These are phyloP conservation scores for Nautilus pompilius DNA, from an alignment of 1,140 invertebrate genomes.

Conservation along the genomic window DNA sequence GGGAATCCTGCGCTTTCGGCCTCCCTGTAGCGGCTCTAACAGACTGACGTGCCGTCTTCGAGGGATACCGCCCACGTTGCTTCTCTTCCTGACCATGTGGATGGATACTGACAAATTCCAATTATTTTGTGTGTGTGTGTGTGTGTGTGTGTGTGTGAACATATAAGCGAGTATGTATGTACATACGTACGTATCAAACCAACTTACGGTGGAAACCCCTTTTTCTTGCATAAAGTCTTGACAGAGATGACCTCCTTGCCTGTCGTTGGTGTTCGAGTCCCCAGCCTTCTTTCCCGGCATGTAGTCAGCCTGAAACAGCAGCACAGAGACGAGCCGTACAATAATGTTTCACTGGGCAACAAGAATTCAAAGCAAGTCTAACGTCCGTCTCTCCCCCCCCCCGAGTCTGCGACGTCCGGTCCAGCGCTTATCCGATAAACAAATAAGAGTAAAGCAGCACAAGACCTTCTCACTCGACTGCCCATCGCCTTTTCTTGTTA, in stretches of 20 bases:
- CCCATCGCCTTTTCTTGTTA: not conserved
- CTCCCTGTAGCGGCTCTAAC: too few relatives aligned
- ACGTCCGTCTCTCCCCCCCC: not conserved
- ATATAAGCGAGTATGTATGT: not conserved
- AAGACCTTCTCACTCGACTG: not conserved
- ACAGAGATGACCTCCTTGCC: not conserved
- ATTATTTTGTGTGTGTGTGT: not conserved
- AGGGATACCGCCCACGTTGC: too few relatives aligned
- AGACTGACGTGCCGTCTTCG: too few relatives aligned
- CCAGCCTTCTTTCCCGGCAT: not conserved
- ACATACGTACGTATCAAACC: not conserved
- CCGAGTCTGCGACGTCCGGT: not conserved
- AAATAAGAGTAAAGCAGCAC: not conserved
- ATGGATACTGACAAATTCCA: not conserved
- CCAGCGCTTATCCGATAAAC: not conserved
- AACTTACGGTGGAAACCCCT: not conserved
- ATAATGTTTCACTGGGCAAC: not conserved
- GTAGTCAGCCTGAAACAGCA: not conserved
- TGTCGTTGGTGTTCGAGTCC: not conserved
- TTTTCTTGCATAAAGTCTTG: not conserved
- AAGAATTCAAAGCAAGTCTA: not conserved
- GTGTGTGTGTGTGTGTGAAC: not conserved
- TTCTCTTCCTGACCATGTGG: not conserved
- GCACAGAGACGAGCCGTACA: too few relatives aligned
- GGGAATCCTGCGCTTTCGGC: too few relatives aligned